A percentile compares a stretch with the other conserved stretches of the same genome.
phyloP scores from a whole-genome alignment of 2,797 vertebrate species.

The Spea hammondii region DNA sequence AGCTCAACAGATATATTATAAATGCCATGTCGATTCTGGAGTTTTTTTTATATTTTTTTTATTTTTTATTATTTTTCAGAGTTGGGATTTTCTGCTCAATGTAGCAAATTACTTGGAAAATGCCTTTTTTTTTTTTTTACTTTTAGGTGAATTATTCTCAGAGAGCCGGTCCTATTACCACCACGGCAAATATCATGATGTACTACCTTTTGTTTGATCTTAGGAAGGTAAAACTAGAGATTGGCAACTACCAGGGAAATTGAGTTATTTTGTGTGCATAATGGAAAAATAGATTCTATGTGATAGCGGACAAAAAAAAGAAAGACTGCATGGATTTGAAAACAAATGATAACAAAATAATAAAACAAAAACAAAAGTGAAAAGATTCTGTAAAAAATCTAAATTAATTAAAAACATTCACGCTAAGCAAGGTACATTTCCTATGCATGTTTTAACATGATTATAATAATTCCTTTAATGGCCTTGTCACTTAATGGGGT shows the following conservation, averaged over 20 bases:
- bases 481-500: too few relatives aligned
- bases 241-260: conserved; percentile 50
- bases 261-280: conserved; percentile 38
- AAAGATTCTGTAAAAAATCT: too few relatives aligned
- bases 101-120: conserved; percentile 24
- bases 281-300: conserved; percentile 15
- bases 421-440: too few relatives aligned
- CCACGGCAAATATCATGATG: conserved; percentile 21
- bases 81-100: conserved; percentile 4
- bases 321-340: too few relatives aligned
- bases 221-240: conserved; percentile 32
- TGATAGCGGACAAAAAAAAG: conserved; percentile 16
- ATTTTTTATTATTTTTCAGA: not conserved
- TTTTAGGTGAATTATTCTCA: conserved; percentile 28
- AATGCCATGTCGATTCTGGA: too few relatives aligned
- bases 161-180: conserved; percentile 36
- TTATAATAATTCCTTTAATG: too few relatives aligned
- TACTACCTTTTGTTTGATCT: conserved; percentile 48
- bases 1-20: too few relatives aligned
- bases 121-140: conserved; percentile 25
- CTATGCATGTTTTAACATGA: too few relatives aligned
- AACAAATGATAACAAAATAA: too few relatives aligned
- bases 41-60: not conserved
- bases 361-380: too few relatives aligned
- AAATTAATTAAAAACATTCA: too few relatives aligned